These are phyloP conservation scores for Myrmecophaga tridactyla DNA, from an alignment of 2,113 vertebrate species.

Conservation along the genomic window DNA sequence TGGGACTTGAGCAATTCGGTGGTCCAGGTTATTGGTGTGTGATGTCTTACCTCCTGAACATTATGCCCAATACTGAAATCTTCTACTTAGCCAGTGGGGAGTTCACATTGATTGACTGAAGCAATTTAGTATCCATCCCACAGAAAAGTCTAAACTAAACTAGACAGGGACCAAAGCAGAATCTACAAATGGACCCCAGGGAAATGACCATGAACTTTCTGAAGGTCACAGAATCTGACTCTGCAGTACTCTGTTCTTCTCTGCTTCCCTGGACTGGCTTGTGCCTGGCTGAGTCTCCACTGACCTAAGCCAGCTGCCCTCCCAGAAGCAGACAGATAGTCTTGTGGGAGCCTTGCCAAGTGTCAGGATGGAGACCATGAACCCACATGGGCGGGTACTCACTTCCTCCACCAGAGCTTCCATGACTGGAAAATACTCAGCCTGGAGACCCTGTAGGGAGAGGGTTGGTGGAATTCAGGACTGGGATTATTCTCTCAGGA, in stretches of 20 bases:
- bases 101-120: neutral
- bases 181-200: neutral
- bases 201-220: neutral
- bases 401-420: neutral
- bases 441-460: neutral
- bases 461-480: neutral
- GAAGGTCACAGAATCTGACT: neutral
- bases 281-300: too few species aligned
- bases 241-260: neutral
- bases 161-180: neutral
- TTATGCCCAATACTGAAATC: neutral
- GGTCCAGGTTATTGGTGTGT: neutral
- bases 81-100: neutral
- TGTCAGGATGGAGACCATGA: neutral
- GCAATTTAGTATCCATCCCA: neutral
- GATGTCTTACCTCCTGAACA: neutral
- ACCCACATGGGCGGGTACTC: neutral
- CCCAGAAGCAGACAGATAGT: neutral
- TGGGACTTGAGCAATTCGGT: neutral
- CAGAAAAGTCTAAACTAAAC: neutral
- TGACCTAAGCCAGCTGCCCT: neutral
- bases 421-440: neutral
- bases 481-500: neutral
- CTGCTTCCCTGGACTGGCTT: fast-evolving
- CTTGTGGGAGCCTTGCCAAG: neutral